A percentile compares a stretch with the other conserved stretches of the same genome.
phyloP scores from a whole-genome alignment of 2,888 invertebrate genomes.

The Polydrusus pterygomalis region DNA sequence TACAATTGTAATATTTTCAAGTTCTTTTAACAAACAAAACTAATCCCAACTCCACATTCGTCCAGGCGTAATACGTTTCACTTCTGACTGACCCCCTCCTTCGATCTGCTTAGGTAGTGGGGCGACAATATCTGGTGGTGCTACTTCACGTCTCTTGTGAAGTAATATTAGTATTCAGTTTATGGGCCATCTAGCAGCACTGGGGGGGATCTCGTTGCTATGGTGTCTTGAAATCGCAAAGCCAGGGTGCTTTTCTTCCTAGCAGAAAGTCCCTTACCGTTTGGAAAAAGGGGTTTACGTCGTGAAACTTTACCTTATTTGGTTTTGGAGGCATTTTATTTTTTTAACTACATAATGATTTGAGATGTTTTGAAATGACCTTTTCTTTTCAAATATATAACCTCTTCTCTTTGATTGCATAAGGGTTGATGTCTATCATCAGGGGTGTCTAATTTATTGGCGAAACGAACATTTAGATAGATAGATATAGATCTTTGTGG shows the following conservation, averaged over 20 bases:
- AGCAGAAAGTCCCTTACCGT: no score
- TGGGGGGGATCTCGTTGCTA: constrained; percentile 85
- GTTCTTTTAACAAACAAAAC: no score
- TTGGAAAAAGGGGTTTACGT: constrained; percentile 79
- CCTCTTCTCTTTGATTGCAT: no score
- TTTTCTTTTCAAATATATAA: constrained; percentile 28
- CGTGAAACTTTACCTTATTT: constrained; percentile 71
- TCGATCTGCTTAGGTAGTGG: no score
- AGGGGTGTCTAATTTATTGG: no score
- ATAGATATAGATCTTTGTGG: no score
- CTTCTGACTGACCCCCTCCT: no score
- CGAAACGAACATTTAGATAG: neutral
- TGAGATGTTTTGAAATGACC: constrained; percentile 18
- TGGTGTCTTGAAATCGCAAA: no score
- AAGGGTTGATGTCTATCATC: constrained; percentile 4
- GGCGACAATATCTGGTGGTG: constrained; percentile 79
- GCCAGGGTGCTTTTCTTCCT: no score
- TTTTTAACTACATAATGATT: neutral
- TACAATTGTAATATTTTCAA: neutral
- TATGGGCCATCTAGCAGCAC: constrained; percentile 88
- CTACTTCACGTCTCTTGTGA: constrained; percentile 86
- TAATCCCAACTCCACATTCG: no score
- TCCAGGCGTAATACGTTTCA: no score
- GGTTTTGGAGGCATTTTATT: constrained; percentile 59
- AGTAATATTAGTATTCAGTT: constrained; percentile 90